Base-by-base conservation (phyloP, 2,113 vertebrate genomes). In the Micromys minutus region DNA sequence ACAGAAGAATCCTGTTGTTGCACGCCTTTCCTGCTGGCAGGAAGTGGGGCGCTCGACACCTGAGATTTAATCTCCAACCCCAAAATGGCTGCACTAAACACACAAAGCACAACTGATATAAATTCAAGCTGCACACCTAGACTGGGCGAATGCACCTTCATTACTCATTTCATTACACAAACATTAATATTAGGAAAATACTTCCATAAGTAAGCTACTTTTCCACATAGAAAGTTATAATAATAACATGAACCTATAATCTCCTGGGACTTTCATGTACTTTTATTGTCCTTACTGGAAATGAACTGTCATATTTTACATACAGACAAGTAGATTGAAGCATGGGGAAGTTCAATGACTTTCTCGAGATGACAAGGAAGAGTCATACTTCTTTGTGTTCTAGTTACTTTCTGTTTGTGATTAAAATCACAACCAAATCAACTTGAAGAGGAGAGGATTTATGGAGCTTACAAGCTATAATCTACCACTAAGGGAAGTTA, bases 241-340 rank as follows among this genome's bases (percentile, higher is more conserved):
- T 17, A 65, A 50, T 57, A 52, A 24, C 21, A 55, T 3, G 1
- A 21, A 13, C 52, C 50, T 81, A 13, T 19, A 34, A 10, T 93
- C 50, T 69, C 12, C 15, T 8, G 13, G 67, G 31, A 31, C 90
- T 63, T 26, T 59, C 71, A 6, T 16, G 50, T 75, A 29, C n/a
- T 29, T 34, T n/a, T 16, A 42, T 21, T 10, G 3, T 21, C 39
- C 42, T 39, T 5, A 4, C 55, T 19, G 50, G 21, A 39, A 61
- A 2, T 22, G 0, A n/a, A 12, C 29, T 55, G 0, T n/a, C 7
- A 0, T 88, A 5, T 13, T 17, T 22, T 59, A 75, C 72, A 15
- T 36, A 50, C 50, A 63, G 12, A 50, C 1, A 12, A 61, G 36
- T 79, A 47, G 8, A 81, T 1, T 31, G 50, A 76, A 52, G 3